Evolutionary conservation across 92 coral and sea anemone genomes (phyloP), one percentile per base, ranked within the genome.

Genomic region (Virgularia gustaviana): DNA sequence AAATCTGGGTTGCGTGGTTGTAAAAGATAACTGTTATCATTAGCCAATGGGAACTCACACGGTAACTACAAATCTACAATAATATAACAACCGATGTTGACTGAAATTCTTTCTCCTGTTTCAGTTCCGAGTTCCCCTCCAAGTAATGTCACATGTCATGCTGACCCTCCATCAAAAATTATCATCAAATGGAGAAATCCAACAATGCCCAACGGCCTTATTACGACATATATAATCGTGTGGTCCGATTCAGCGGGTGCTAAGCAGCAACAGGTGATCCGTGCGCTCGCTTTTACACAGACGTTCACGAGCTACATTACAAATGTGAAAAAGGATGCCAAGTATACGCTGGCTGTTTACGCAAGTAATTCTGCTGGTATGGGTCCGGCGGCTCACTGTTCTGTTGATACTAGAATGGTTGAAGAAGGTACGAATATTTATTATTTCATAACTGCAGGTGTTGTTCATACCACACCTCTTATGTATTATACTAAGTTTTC

Each of bases 61-160:
- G n/a, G n/a, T n/a, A n/a, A n/a, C n/a, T n/a, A n/a, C n/a, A n/a
- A n/a, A n/a, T n/a, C n/a, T n/a, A n/a, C n/a, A n/a, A n/a, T n/a
- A n/a, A n/a, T n/a, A n/a, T n/a, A n/a, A n/a, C n/a, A n/a, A n/a
- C n/a, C n/a, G n/a, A n/a, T n/a, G n/a, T n/a, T n/a, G n/a, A n/a
- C n/a, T n/a, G n/a, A n/a, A n/a, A n/a, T n/a, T n/a, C 22, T 62
- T 29, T 15, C 49, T 31, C 23, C 73, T 35, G 3, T 56, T 88
- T 12, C 75, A 90, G 95, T 47, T 12, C 98, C 90, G 16, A 56
- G 62, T 36, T 74, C 88, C 34, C 82, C 96, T 35, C 96, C 96
- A 42, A 76, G 70, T 35, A 76, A 79, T 63, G 60, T 91, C 1
- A 59, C 78, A 47, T 86, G 66, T 52, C 29, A 49, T 23, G 70